Evolutionary conservation across 2,888 invertebrate genomes (phyloP).

Genomic region (Plebejus argus): DNA sequence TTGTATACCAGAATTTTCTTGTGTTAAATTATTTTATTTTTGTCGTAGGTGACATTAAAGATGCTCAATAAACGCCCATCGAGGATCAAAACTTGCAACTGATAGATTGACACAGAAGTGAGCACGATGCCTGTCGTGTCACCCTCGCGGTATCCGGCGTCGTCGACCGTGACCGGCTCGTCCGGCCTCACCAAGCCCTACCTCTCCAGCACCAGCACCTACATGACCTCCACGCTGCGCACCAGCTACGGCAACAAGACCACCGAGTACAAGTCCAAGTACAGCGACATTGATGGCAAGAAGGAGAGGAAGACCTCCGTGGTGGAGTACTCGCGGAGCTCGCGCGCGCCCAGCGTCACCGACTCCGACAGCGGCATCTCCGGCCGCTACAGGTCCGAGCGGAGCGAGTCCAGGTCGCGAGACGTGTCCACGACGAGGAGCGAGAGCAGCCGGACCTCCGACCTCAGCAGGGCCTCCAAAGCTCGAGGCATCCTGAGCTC

Average conservation of each 20-base stretch:
- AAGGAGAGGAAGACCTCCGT: conserved; percentile 66
- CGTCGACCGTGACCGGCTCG: conserved; percentile 69
- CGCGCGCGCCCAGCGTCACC: conserved; percentile 70
- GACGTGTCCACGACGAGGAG: conserved; percentile 78
- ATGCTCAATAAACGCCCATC: conserved; percentile 69
- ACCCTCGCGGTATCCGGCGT: conserved; percentile 73
- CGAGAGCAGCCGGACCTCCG: conserved; percentile 75
- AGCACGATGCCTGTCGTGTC: conserved; percentile 79
- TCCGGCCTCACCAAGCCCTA: conserved; percentile 79
- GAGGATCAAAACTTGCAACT: conserved; percentile 55
- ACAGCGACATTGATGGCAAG: conserved; percentile 67
- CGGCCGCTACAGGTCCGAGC: conserved; percentile 58
- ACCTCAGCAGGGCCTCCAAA: conserved; percentile 61
- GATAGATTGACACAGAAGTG: conserved; percentile 40
- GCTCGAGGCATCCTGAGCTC: conserved; percentile 69
- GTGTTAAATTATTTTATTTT: conserved; percentile 36
- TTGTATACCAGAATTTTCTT: neutral
- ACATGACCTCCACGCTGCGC: conserved; percentile 61
- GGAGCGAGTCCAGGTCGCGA: conserved; percentile 78
- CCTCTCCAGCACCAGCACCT: conserved; percentile 70
- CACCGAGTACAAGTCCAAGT: conserved; percentile 66
- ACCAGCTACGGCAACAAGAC: conserved; percentile 62
- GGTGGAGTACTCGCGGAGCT: conserved; percentile 62
- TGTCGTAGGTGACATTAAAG: conserved; percentile 58
- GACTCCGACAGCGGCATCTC: conserved; percentile 75